A percentile compares a stretch with the other conserved stretches of the same genome.
Evolutionary conservation across 2,113 vertebrate species (phyloP).

Genomic region (Cyprinodon tularosa): DNA sequence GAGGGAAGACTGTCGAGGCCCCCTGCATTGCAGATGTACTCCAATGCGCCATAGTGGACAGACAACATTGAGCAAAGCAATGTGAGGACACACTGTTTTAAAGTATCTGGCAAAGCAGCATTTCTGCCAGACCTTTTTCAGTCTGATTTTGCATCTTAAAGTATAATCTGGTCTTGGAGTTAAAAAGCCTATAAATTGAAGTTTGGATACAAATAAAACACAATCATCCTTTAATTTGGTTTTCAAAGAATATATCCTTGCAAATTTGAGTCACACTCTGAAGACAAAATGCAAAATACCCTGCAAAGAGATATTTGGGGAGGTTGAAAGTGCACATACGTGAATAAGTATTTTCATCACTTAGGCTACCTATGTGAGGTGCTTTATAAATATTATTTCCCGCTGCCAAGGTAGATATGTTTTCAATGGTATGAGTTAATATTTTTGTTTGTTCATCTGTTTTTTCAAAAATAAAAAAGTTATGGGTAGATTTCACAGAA

Average conservation of each 20-base stretch:
- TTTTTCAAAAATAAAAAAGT: no score
- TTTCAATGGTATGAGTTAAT: no score
- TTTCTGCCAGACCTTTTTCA: constrained; percentile 13
- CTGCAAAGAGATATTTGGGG: no score
- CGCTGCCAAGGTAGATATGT: no score
- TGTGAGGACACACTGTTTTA: constrained; percentile 42
- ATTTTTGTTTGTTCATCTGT: no score
- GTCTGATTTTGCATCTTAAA: neutral
- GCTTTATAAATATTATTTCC: no score
- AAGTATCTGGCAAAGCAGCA: constrained; percentile 37
- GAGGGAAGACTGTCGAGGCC: constrained; percentile 69
- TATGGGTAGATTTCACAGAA: no score
- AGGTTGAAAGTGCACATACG: no score
- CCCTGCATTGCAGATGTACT: constrained; percentile 74
- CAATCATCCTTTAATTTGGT: neutral
- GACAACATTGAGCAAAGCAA: constrained; percentile 50
- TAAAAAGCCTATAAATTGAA: neutral
- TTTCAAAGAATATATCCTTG: neutral
- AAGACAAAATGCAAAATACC: neutral
- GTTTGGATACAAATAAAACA: neutral
- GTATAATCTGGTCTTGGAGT: neutral
- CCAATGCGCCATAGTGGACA: constrained; percentile 65
- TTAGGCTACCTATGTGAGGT: no score
- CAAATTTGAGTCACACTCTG: neutral
- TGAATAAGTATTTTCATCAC: no score